These are phyloP conservation scores for Chelonus formosanus DNA, from an alignment of 2,888 invertebrate genomes.

Conservation along the genomic window DNA sequence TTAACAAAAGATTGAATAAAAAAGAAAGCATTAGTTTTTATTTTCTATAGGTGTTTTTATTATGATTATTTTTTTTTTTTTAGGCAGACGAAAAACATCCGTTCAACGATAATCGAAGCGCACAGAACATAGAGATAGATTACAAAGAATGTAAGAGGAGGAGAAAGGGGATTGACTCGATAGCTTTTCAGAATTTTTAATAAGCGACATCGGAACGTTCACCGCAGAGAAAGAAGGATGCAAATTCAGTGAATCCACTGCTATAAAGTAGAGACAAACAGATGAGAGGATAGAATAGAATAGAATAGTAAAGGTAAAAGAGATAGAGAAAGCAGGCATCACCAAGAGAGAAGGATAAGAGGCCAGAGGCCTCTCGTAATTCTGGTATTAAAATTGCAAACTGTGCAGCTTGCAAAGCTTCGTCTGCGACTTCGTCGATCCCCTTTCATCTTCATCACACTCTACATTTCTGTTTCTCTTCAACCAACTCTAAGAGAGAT, in stretches of 20 bases:
- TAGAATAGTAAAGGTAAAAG: conserved; percentile 11
- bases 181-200: conserved; percentile 51
- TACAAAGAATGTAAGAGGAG: conserved; percentile 4
- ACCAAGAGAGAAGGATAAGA: conserved; percentile 12
- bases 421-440: conserved; percentile 30
- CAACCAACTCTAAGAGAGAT: conserved; percentile 15
- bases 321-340: neutral
- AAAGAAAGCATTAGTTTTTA: neutral
- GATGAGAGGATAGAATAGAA: neutral
- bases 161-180: conserved; percentile 30
- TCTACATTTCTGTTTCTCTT: conserved; percentile 5
- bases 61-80: conserved; percentile 6
- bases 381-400: conserved; percentile 58
- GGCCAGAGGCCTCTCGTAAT: conserved; percentile 47
- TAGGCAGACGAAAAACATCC: conserved; percentile 7
- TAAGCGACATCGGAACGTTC: conserved; percentile 47
- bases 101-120: conserved; percentile 13
- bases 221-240: conserved; percentile 40
- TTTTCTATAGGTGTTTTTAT: neutral
- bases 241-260: conserved; percentile 47
- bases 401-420: conserved; percentile 39
- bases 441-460: conserved; percentile 29
- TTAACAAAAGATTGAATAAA: conserved; percentile 3
- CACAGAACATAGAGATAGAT: conserved; percentile 11
- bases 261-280: conserved; percentile 18